Percentiles rank a stretch among this genome's conserved stretches.
Evolutionary conservation across 1,140 invertebrate species (phyloP).

Genomic region (Neodiprion fabricii): DNA sequence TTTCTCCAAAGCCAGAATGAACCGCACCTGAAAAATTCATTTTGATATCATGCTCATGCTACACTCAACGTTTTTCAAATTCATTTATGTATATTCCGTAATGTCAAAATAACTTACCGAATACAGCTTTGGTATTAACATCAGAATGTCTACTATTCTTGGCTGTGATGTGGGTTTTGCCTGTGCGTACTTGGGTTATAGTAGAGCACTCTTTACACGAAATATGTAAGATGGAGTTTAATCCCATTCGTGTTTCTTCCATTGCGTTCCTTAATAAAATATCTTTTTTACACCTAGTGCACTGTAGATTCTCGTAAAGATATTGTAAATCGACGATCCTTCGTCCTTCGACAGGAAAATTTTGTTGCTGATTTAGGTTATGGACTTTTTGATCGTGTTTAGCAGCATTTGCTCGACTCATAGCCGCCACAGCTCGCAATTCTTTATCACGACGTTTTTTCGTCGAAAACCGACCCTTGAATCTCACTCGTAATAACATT

Average conservation of each 20-base stretch:
- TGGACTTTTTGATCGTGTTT: too few relatives aligned
- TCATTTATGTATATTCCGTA: neutral
- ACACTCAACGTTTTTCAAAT: neutral
- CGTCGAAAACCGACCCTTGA: too few relatives aligned
- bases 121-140: constrained; percentile 17
- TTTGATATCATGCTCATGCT: neutral
- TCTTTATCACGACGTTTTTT: too few relatives aligned
- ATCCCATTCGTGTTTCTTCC: constrained; percentile 15
- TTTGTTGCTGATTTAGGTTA: too few relatives aligned
- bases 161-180: neutral
- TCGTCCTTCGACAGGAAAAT: neutral
- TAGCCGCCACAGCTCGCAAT: too few relatives aligned
- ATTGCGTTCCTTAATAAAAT: constrained; percentile 22
- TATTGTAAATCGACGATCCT: constrained; percentile 17
- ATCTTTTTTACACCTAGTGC: neutral
- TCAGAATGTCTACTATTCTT: constrained; percentile 11
- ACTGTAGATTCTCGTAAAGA: constrained; percentile 10
- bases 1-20: constrained; percentile 20
- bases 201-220: constrained; percentile 11
- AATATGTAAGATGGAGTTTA: constrained; percentile 14
- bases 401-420: too few relatives aligned
- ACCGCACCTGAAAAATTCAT: constrained; percentile 11
- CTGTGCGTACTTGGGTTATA: constrained; percentile 10
- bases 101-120: constrained; percentile 17
- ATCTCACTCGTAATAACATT: too few relatives aligned